Base-by-base conservation (phyloP, 2,888 invertebrate species). In the Metallyticus violacea region DNA sequence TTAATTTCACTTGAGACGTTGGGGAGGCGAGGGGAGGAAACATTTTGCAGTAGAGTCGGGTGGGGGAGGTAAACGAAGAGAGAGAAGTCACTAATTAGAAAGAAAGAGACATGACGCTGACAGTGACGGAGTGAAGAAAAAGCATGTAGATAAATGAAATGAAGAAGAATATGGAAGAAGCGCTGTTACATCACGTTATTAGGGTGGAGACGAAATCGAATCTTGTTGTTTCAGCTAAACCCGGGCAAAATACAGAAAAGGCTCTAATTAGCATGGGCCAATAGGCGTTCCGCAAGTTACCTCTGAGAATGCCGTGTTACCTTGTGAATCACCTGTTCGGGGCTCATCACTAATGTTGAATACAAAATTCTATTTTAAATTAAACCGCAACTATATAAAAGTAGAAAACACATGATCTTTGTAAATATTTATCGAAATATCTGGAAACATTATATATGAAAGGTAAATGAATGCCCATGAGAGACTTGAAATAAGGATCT, bases 1-100 rank as follows among this genome's bases (percentile, higher is more conserved):
- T 90, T 90, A 90, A 90, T 90, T 89, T 90, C 89, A 89, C 89
- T 89, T 89, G 90, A 89, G 89, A 90, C 89, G 89, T 85, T 76
- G 27, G 85, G 81, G 90, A 89, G 89, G 89, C 89, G 89, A 84
- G 79, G 27, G 85, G 81, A 81, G 81, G 86, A 76, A 62, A 29
- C 79, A 40, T 79, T 79, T 40, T 85, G 62, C 30, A 83, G 81
- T 25, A 27, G 85, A 26, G 82, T 22, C 26, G 30, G 77, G n/a
- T 25, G 86, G 81, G 85, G 77, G 86, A 77, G 85, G 27, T 78
- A 86, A 86, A 77, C 77, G 77, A 77, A 87, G 88, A 88, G 81
- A 87, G 88, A 88, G 88, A 87, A 88, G 87, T 88, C 87, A 88
- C 87, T 88, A 88, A 88, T 88, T 88, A 88, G 88, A 88, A 88